These are phyloP conservation scores for Takifugu flavidus DNA, from an alignment of 2,113 vertebrate genomes.

Conservation along the genomic window DNA sequence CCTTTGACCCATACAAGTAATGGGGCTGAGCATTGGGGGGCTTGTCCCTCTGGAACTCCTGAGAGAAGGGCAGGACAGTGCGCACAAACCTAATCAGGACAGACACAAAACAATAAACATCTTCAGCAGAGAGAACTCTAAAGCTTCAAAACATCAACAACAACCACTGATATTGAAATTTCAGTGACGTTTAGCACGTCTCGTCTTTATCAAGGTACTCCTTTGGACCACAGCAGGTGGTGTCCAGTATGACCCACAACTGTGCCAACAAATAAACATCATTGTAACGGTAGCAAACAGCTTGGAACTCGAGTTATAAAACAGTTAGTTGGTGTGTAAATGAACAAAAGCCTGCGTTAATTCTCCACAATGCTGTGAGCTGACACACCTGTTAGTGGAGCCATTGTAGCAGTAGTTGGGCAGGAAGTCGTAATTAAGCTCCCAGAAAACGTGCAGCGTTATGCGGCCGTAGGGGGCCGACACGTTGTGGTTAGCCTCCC, in stretches of 20 bases:
- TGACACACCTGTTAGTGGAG: conserved; percentile 90
- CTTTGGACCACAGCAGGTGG: too few species aligned
- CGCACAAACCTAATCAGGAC: conserved; percentile 86
- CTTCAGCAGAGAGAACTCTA: too few species aligned
- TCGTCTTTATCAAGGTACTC: too few species aligned
- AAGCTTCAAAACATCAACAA: too few species aligned
- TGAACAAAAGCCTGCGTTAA: too few species aligned
- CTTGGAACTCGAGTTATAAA: too few species aligned
- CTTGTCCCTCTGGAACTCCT: conserved; percentile 96
- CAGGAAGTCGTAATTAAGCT: conserved; percentile 98
- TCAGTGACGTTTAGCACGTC: too few species aligned
- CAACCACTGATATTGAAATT: too few species aligned
- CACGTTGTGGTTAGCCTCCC: conserved; percentile 98
- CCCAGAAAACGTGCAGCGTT: conserved; percentile 98
- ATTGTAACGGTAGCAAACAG: too few species aligned
- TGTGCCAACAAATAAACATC: too few species aligned
- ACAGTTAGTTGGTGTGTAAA: too few species aligned
- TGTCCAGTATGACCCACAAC: too few species aligned
- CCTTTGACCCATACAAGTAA: conserved; percentile 98
- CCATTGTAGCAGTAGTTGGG: conserved; percentile 99
- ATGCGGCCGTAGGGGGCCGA: conserved; percentile 96
- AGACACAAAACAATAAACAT: not conserved
- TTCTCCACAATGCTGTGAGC: not conserved
- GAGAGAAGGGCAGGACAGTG: conserved; percentile 94
- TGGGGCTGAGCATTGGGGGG: conserved; percentile 97